Evolutionary conservation across 1,140 invertebrate genomes (phyloP).

Genomic region (Achroia grisella): DNA sequence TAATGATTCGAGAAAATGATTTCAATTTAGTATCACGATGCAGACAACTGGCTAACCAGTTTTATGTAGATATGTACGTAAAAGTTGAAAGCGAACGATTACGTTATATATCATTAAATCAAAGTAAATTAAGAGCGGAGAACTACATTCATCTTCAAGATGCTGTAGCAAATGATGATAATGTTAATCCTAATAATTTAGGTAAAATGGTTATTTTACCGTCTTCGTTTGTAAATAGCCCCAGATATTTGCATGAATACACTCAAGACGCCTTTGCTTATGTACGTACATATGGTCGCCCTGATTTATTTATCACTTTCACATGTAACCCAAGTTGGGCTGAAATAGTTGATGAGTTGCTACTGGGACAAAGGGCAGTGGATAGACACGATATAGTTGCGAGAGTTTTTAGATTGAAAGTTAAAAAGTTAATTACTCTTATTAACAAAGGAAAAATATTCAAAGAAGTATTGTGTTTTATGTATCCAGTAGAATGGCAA

Average conservation of each 20-base stretch:
- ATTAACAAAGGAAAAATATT: no score
- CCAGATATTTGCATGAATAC: conserved; percentile 65
- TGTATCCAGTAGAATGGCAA: conserved; percentile 42
- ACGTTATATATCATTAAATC: conserved; percentile 21
- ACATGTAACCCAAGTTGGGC: no score
- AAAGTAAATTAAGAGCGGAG: conserved; percentile 25
- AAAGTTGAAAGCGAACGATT: conserved; percentile 29
- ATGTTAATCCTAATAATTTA: conserved; percentile 31
- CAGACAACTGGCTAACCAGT: conserved; percentile 20
- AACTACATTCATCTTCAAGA: conserved; percentile 31
- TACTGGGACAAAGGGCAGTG: conserved; percentile 26
- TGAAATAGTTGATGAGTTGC: conserved; percentile 26
- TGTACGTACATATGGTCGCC: conserved; percentile 52
- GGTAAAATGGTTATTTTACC: conserved; percentile 57
- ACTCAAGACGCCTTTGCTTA: conserved; percentile 69
- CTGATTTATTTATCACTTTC: conserved; percentile 28
- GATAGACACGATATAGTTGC: conserved; percentile 35
- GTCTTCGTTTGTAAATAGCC: conserved; percentile 47
- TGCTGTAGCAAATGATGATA: conserved; percentile 26
- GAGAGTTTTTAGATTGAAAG: conserved; percentile 25
- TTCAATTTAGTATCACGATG: conserved; percentile 23
- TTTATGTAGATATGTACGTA: conserved; percentile 28
- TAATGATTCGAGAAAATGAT: conserved; percentile 23
- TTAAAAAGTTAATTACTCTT: conserved; percentile 22
- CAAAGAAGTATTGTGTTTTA: conserved; percentile 37